phyloP scores from a whole-genome alignment of 2,888 invertebrate genomes.

The Podabrus alpinus region DNA sequence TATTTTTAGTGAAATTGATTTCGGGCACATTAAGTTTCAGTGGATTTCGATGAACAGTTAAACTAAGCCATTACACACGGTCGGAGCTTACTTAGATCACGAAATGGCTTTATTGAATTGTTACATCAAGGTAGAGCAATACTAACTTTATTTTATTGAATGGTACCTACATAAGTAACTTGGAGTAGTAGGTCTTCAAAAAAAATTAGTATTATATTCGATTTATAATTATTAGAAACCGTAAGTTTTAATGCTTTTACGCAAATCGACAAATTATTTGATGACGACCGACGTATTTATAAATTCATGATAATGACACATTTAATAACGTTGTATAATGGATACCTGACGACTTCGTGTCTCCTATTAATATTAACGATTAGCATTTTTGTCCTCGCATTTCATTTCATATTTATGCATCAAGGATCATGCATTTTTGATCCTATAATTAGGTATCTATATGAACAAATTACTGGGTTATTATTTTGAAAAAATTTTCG shows the following conservation, averaged over 20 bases:
- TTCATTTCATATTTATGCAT: not conserved
- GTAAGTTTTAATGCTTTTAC: not conserved
- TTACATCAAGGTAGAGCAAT: conserved; percentile 30
- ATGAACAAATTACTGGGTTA: not conserved
- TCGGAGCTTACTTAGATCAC: conserved; percentile 51
- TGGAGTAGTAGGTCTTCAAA: not conserved
- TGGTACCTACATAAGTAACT: not conserved
- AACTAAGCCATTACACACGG: conserved; percentile 53
- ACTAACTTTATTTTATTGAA: conserved; percentile 22
- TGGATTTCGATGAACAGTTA: conserved; percentile 53
- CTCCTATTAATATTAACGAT: not conserved
- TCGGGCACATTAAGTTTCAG: conserved; percentile 50
- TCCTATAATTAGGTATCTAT: not conserved
- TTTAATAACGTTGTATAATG: conserved; percentile 21
- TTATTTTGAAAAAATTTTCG: not conserved
- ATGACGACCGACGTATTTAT: conserved; percentile 10
- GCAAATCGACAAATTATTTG: not conserved
- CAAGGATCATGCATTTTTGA: not conserved
- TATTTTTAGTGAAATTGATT: conserved; percentile 54
- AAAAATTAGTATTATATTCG: not conserved
- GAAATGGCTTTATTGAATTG: conserved; percentile 46
- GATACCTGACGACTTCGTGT: not conserved
- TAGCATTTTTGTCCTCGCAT: not conserved
- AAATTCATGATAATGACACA: conserved; percentile 28
- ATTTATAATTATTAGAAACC: not conserved